A percentile compares a stretch with the other conserved stretches of the same genome.
Conservation (phyloP, 2,113 vertebrate genomes). For the Climacteris rufus region DNA sequence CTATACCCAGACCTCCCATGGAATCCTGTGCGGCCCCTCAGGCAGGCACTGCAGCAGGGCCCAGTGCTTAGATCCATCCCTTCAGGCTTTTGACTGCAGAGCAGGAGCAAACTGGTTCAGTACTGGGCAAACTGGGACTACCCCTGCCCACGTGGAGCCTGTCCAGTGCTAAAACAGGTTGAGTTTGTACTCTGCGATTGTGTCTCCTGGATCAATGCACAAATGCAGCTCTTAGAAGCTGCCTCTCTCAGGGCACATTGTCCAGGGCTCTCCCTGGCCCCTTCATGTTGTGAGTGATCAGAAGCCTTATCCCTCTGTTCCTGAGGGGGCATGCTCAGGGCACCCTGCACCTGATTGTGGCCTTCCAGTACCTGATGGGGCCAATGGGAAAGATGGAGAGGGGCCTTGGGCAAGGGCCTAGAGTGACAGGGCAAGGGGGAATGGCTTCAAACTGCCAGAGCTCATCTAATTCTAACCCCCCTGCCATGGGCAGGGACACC, state of each 20-base stretch:
- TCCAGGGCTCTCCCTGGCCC: not conserved
- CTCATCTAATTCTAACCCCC: not conserved
- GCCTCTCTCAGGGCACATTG: not conserved
- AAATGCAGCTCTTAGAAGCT: not conserved
- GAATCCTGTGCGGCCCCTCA: rapidly evolving
- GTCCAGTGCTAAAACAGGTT: not conserved
- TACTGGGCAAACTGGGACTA: not conserved
- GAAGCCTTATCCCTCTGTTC: not conserved
- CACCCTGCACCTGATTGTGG: not conserved
- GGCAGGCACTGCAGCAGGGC: not conserved
- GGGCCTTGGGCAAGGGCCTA: not conserved
- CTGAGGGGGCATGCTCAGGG: not conserved
- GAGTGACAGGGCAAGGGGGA: not conserved
- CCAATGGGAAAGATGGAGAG: not conserved
- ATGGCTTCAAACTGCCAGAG: not conserved
- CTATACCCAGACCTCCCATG: not conserved
- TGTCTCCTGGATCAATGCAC: not conserved
- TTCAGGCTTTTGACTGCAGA: not conserved
- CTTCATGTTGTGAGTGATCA: rapidly evolving
- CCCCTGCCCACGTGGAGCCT: not conserved
- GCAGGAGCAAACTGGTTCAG: not conserved
- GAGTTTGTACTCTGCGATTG: not conserved
- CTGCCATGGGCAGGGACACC: not conserved
- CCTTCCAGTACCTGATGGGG: not conserved
- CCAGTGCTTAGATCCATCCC: not conserved